Base-by-base conservation (phyloP, 92 coral and sea anemone species). In the Parazoanthus darwini region DNA sequence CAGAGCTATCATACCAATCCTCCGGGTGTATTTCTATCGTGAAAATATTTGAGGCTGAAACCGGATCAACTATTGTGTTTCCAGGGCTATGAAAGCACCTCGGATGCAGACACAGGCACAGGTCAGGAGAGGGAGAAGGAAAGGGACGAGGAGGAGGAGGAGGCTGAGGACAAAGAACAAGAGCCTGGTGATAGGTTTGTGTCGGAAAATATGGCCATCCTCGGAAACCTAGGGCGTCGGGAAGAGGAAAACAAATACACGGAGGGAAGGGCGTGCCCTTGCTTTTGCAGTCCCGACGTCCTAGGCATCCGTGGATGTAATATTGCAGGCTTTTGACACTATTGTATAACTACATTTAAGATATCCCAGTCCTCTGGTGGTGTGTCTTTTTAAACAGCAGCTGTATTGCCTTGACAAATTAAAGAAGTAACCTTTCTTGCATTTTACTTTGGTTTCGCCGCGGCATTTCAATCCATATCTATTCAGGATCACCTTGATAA, bases 51-150 rank as follows among this genome's bases (percentile, higher is more conserved):
- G 18, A 4, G n/a, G 8, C 48, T 76, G 50, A 22, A 42, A 48
- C 59, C 59, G 4, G 18, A 54, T 54, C 14, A 20, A 9, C 8
- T 63, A 23, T 72, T 72, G 1, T 65, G 74, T 82, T 38, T 13
- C 4, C 58, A 91, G 93, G 93, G 93, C 1, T 74, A 92, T 83
- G 94, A 86, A 89, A 82, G 88, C 43, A 89, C 90, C 42, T 93
- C 95, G 73, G 93, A 89, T 42, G 94, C 94, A 4, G 96, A 93
- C 86, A 95, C 98, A 67, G 94, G 98, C 16, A 93, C 96, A 59
- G 96, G 96, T 33, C 98, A 93, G 76, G 98, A 92, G 58, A 95
- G 92, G 26, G 98, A 95, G 54, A 93, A 91, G 83, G 93, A 93
- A 80, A 93, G 93, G 39, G 93, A 91, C 14, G 74, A 36, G 83